A percentile compares a stretch with the other conserved stretches of the same genome.
Evolutionary conservation across 1,140 invertebrate species (phyloP).

Genomic region (Drosophila kanapiae): DNA sequence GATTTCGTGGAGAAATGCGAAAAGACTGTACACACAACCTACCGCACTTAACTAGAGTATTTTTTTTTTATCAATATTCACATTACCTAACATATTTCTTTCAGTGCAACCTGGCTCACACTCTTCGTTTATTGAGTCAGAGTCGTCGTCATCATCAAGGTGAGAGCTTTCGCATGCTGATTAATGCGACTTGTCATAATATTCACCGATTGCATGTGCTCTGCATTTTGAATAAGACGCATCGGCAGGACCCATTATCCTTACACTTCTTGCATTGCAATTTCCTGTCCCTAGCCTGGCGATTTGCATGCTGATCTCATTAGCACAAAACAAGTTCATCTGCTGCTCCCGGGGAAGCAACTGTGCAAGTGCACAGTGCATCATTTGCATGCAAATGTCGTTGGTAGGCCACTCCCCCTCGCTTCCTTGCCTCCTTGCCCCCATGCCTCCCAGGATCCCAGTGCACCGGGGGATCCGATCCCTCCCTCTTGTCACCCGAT

Average conservation of each 20-base stretch:
- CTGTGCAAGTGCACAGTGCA: slow-evolving; percentile 57
- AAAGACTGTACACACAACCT: too few species aligned
- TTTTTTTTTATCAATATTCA: background rate
- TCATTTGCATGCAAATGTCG: slow-evolving; percentile 83
- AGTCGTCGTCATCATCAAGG: slow-evolving; percentile 26
- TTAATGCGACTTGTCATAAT: slow-evolving; percentile 76
- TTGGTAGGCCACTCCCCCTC: slow-evolving; percentile 64
- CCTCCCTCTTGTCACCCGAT: background rate
- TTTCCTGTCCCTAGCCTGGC: slow-evolving; percentile 66
- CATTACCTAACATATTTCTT: slow-evolving; percentile 9
- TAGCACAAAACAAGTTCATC: slow-evolving; percentile 79
- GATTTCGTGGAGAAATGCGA: too few species aligned
- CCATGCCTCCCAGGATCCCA: background rate
- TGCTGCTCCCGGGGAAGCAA: slow-evolving; percentile 46
- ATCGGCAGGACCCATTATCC: slow-evolving; percentile 59
- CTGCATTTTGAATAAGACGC: slow-evolving; percentile 55
- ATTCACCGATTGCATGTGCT: slow-evolving; percentile 58
- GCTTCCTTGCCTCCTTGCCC: background rate
- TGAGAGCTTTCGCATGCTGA: slow-evolving; percentile 53
- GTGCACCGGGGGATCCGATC: background rate
- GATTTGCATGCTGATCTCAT: slow-evolving; percentile 82
- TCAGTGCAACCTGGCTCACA: background rate
- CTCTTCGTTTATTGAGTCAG: slow-evolving; percentile 12
- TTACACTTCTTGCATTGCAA: slow-evolving; percentile 75
- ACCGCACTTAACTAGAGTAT: too few species aligned